These are phyloP conservation scores for Girardinichthys multiradiatus DNA, from an alignment of 2,113 vertebrate genomes.

Conservation along the genomic window DNA sequence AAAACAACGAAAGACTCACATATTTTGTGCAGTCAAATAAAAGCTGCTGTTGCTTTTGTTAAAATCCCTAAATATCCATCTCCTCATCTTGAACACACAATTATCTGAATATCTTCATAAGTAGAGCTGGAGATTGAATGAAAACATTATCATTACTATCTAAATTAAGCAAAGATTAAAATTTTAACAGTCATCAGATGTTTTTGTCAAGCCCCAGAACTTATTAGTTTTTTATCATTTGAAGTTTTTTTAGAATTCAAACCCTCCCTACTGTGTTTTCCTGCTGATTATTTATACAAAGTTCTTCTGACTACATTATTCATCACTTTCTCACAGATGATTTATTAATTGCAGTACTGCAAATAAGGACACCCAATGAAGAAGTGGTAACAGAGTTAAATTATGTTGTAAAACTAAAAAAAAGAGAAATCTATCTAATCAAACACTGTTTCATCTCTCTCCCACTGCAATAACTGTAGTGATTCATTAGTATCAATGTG, in stretches of 20 bases:
- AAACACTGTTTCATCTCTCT: conserved; percentile 13
- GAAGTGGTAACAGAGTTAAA: conserved; percentile 38
- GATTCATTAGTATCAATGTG: conserved; percentile 46
- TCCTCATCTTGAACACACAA: background rate
- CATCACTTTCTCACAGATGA: conserved; percentile 46
- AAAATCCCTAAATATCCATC: background rate
- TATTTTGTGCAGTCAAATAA: conserved; percentile 9
- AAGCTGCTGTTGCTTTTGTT: background rate
- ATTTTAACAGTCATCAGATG: conserved; percentile 15
- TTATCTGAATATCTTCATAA: conserved; percentile 3
- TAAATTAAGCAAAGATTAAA: conserved; percentile 23
- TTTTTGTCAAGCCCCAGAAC: conserved; percentile 1
- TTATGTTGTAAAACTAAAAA: conserved; percentile 15
- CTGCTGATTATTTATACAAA: conserved; percentile 35
- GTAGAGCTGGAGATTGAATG: conserved; percentile 2
- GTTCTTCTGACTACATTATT: conserved; percentile 52
- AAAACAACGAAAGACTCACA: conserved; percentile 10
- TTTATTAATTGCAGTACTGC: conserved; percentile 51
- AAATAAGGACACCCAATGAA: conserved; percentile 32
- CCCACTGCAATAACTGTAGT: conserved; percentile 28
- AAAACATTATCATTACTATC: conserved; percentile 5
- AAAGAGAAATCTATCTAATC: conserved; percentile 18
- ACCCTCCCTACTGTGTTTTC: conserved; percentile 23
- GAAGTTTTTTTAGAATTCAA: conserved; percentile 22
- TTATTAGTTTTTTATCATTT: conserved; percentile 22